Conservation (phyloP, 2,113 vertebrate genomes). For the Plestiodon gilberti region DNA sequence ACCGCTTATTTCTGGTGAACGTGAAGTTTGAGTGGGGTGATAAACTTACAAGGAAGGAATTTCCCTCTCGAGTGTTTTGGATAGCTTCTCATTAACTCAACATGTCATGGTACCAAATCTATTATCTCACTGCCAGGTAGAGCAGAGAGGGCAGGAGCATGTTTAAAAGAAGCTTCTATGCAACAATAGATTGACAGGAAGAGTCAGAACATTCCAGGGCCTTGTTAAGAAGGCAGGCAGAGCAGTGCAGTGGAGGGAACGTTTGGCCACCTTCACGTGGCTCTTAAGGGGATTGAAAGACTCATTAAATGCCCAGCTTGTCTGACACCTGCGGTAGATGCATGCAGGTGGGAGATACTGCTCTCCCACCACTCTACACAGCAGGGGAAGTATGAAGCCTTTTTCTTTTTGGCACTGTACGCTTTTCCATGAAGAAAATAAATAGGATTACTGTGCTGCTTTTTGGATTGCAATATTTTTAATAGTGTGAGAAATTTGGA, state of each 20-base stretch:
- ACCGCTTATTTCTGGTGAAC: neutral
- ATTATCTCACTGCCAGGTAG: neutral
- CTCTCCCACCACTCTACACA: rapidly evolving
- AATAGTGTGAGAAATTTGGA: neutral
- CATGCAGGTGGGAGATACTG: neutral
- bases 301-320: neutral
- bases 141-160: neutral
- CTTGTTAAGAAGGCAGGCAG: neutral
- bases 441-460: neutral
- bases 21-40: neutral
- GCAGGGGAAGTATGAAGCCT: neutral
- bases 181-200: rapidly evolving
- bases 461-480: neutral
- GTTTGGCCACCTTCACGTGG: neutral
- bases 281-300: neutral
- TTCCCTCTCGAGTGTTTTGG: slow-evolving; percentile 33
- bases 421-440: slow-evolving; percentile 5
- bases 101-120: neutral
- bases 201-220: neutral
- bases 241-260: neutral
- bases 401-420: neutral
- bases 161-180: slow-evolving; percentile 11
- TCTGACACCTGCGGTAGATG: neutral
- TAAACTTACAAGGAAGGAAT: slow-evolving; percentile 16
- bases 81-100: slow-evolving; percentile 37